Conservation (phyloP, 2,888 invertebrate species). For the Xanthorhoe spadicearia region DNA sequence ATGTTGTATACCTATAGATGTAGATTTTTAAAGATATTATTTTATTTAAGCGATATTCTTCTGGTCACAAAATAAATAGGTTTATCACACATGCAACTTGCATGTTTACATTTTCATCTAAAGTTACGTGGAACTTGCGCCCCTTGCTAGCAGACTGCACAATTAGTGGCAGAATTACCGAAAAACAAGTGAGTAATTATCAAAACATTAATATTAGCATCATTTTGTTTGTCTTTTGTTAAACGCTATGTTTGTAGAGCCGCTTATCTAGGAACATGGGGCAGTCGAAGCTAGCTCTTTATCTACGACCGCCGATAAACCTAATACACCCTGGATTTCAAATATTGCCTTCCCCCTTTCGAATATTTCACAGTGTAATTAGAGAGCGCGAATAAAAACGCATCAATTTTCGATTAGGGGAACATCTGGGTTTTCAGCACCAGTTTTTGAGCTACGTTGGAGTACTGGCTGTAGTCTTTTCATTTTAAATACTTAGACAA, state of each 20-base stretch:
- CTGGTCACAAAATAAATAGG: too few relatives aligned
- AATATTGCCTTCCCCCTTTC: constrained; percentile 32
- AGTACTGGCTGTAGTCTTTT: background rate
- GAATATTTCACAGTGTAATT: constrained; percentile 51
- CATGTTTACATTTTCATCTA: too few relatives aligned
- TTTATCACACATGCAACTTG: too few relatives aligned
- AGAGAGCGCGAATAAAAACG: constrained; percentile 63
- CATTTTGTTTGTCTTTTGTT: background rate
- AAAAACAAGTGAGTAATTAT: too few relatives aligned
- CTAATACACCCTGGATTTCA: constrained; percentile 50
- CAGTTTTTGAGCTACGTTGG: background rate
- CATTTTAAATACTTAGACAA: background rate
- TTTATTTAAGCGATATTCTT: too few relatives aligned
- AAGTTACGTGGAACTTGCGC: too few relatives aligned
- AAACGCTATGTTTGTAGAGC: background rate
- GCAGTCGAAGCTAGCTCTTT: constrained; percentile 53
- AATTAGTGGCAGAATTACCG: too few relatives aligned
- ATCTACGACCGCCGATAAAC: constrained; percentile 57
- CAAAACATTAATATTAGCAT: background rate
- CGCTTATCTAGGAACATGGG: constrained; percentile 5
- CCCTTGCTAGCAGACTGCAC: background rate
- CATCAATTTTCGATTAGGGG: constrained; percentile 65
- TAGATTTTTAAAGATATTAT: too few relatives aligned
- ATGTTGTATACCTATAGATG: too few relatives aligned
- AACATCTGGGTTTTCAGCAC: constrained; percentile 33